Evolutionary conservation across 2,797 vertebrate species (phyloP).

Genomic region (Gymnothorax javanicus): DNA sequence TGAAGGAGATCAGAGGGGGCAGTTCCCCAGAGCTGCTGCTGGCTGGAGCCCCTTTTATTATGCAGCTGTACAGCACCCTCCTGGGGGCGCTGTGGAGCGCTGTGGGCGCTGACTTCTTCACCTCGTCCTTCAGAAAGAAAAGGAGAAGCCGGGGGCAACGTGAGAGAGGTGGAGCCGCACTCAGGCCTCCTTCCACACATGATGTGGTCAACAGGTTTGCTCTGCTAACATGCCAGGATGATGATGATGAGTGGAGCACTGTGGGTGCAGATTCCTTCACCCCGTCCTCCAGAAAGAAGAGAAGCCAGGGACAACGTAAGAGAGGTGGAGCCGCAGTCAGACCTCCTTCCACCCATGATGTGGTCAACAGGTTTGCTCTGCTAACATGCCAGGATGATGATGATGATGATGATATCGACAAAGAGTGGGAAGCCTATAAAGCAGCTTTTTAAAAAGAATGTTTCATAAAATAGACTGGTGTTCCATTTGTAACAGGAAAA

Average conservation of each 20-base stretch:
- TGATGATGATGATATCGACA: slow-evolving; percentile 19
- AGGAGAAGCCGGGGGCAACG: slow-evolving; percentile 36
- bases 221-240: slow-evolving; percentile 63
- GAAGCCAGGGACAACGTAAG: slow-evolving; percentile 36
- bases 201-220: slow-evolving; percentile 70
- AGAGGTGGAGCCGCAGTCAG: slow-evolving; percentile 38
- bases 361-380: slow-evolving; percentile 70
- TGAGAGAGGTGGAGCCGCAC: slow-evolving; percentile 38
- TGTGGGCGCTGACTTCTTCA: slow-evolving; percentile 47
- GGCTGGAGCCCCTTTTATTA: slow-evolving; percentile 41
- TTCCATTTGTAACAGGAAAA: slow-evolving; percentile 13
- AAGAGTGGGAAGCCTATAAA: no score
- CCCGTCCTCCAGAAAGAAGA: slow-evolving; percentile 39
- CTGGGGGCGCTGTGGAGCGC: slow-evolving; percentile 49
- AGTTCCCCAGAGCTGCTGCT: slow-evolving; percentile 57
- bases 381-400: slow-evolving; percentile 63
- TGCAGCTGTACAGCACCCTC: slow-evolving; percentile 64
- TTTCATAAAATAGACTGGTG: not conserved
- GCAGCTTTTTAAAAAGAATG: not conserved
- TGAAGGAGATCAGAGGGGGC: slow-evolving; percentile 59
- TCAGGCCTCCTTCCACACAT: slow-evolving; percentile 30
- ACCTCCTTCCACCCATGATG: slow-evolving; percentile 34
- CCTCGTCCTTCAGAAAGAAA: slow-evolving; percentile 37
- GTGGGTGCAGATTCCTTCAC: slow-evolving; percentile 44
- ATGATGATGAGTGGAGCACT: slow-evolving; percentile 40